Conservation (phyloP, 2,113 vertebrate species). For the Apodemus speciosus region DNA sequence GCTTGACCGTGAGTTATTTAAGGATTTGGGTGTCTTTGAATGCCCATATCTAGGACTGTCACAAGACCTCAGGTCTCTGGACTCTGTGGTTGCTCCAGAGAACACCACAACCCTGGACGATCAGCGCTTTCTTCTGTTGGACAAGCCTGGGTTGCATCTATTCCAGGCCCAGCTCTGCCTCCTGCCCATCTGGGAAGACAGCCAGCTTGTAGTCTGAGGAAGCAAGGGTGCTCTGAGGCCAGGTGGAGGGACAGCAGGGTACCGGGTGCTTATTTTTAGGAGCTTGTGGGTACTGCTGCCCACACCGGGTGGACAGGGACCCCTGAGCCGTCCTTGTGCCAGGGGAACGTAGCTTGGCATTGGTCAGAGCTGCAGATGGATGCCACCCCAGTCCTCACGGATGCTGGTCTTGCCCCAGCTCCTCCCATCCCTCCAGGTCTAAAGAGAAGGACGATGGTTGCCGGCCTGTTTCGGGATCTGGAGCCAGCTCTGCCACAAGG, state of each 20-base stretch:
- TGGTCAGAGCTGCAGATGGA: background rate
- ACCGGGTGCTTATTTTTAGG: conserved; percentile 64
- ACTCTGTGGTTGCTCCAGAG: background rate
- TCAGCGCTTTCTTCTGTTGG: background rate
- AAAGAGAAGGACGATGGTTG: background rate
- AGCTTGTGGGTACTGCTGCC: background rate
- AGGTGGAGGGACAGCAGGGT: conserved; percentile 72
- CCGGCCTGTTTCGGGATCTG: background rate
- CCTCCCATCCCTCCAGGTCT: background rate
- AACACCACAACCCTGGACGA: background rate
- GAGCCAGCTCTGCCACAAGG: background rate
- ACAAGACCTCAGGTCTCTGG: background rate
- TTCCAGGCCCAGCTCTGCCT: background rate
- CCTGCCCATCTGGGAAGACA: background rate
- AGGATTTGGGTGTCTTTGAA: background rate
- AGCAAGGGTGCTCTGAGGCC: background rate
- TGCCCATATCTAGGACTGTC: background rate
- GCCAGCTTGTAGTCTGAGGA: background rate
- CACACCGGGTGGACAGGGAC: background rate
- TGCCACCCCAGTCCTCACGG: background rate
- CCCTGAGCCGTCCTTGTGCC: background rate
- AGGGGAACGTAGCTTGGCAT: background rate
- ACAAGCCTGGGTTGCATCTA: rapidly evolving
- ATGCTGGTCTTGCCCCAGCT: background rate
- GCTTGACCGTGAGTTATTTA: background rate